Percentiles rank a stretch among this genome's conserved stretches.
phyloP scores from a whole-genome alignment of 2,113 vertebrate species.

The Lynx canadensis region DNA sequence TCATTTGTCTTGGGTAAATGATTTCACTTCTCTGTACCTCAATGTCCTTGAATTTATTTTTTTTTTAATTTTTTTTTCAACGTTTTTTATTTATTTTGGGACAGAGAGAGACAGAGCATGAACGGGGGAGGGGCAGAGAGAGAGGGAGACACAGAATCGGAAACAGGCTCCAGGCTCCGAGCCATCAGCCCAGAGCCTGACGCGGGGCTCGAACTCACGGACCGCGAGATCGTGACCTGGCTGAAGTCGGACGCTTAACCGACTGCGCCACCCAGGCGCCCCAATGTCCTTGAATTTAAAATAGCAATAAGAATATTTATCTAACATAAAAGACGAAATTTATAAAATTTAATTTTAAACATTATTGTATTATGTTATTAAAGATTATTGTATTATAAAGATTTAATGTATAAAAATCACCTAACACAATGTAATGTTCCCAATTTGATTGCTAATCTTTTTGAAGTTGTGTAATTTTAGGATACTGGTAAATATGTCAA shows the following conservation, averaged over 20 bases:
- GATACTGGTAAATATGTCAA: neutral
- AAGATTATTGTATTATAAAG: neutral
- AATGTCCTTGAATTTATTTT: neutral
- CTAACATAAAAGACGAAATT: neutral
- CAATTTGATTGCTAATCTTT: neutral
- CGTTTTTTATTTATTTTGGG: too few relatives aligned
- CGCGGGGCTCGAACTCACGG: too few relatives aligned
- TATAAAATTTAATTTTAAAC: neutral
- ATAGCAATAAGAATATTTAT: neutral
- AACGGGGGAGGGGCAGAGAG: too few relatives aligned
- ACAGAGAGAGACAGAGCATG: too few relatives aligned
- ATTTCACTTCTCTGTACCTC: neutral
- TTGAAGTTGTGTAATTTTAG: neutral
- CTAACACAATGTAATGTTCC: neutral
- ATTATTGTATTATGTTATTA: neutral
- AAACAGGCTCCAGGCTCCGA: too few relatives aligned
- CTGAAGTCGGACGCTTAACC: too few relatives aligned
- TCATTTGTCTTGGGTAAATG: neutral
- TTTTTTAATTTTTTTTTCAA: too few relatives aligned
- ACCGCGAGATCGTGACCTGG: too few relatives aligned
- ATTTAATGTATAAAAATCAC: neutral
- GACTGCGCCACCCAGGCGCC: too few relatives aligned
- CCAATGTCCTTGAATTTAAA: neutral
- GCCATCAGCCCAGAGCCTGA: too few relatives aligned
- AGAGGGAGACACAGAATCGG: too few relatives aligned